These are phyloP conservation scores for Calliopum simillimum DNA, from an alignment of 2,888 invertebrate species.

Conservation along the genomic window DNA sequence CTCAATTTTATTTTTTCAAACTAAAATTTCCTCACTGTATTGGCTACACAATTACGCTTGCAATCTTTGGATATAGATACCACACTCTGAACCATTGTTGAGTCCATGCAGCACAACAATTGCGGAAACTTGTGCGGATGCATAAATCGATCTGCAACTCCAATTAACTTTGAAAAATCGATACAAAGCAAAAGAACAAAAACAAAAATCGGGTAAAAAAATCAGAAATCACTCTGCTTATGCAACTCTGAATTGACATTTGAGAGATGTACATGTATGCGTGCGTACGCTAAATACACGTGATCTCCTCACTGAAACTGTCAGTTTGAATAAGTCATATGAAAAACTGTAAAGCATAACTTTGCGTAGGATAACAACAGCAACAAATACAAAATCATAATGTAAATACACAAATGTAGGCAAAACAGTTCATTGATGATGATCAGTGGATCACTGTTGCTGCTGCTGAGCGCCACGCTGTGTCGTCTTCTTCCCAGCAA, in stretches of 20 bases:
- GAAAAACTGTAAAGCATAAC: slow-evolving; percentile 3
- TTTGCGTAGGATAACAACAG: slow-evolving; percentile 32
- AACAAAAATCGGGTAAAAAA: slow-evolving; percentile 20
- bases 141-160: slow-evolving; percentile 63
- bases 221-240: slow-evolving; percentile 20
- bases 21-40: too few relatives aligned
- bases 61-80: too few relatives aligned
- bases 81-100: not conserved
- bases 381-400: slow-evolving; percentile 16
- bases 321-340: slow-evolving; percentile 39
- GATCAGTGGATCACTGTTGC: too few relatives aligned
- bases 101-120: slow-evolving; percentile 9
- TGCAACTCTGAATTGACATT: slow-evolving; percentile 33
- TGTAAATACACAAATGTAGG: too few relatives aligned
- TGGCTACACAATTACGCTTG: too few relatives aligned
- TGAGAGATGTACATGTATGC: not conserved
- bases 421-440: too few relatives aligned
- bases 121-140: slow-evolving; percentile 54
- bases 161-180: slow-evolving; percentile 57
- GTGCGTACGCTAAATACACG: not conserved
- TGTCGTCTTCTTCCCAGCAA: too few relatives aligned
- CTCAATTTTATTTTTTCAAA: too few relatives aligned
- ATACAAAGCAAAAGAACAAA: slow-evolving; percentile 30
- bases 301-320: not conserved
- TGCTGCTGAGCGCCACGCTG: too few relatives aligned